Percentiles rank a stretch among this genome's conserved stretches.
Conservation (phyloP, 2,797 vertebrate genomes). For the Steatocranus sp. region DNA sequence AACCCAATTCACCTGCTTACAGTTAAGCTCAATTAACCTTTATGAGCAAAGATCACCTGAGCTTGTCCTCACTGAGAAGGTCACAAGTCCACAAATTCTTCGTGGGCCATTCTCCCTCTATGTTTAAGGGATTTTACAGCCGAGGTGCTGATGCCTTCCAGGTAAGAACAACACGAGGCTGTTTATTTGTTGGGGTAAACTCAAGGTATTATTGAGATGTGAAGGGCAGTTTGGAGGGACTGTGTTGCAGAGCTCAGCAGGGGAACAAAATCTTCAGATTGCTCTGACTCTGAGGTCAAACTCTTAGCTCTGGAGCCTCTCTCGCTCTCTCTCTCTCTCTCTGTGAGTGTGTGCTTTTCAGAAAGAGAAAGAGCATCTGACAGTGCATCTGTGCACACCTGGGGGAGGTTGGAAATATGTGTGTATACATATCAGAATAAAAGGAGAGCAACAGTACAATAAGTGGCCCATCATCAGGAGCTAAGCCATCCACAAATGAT, state of each 20-base stretch:
- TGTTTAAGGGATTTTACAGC: neutral
- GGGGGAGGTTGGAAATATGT: neutral
- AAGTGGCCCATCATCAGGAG: neutral
- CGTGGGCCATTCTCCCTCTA: neutral
- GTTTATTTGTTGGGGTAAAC: conserved; percentile 6
- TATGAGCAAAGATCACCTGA: neutral
- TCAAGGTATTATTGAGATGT: neutral
- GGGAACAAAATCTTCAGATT: conserved; percentile 17
- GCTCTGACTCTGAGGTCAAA: conserved; percentile 34
- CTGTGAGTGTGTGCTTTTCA: neutral
- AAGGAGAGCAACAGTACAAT: neutral
- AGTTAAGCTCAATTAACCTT: conserved; percentile 13
- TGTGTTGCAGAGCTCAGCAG: neutral
- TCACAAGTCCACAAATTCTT: neutral
- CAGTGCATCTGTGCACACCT: neutral
- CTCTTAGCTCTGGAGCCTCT: neutral
- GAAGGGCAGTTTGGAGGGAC: conserved; percentile 15
- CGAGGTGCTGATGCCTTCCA: neutral
- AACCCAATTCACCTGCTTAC: conserved; percentile 3
- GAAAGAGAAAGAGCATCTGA: neutral
- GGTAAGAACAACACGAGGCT: neutral
- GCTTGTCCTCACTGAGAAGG: neutral
- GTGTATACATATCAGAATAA: neutral
- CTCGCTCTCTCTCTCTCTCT: neutral
- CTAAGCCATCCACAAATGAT: conserved; percentile 17